These are phyloP conservation scores for Peribatodes rhomboidaria DNA, from an alignment of 2,888 invertebrate genomes.

Conservation along the genomic window DNA sequence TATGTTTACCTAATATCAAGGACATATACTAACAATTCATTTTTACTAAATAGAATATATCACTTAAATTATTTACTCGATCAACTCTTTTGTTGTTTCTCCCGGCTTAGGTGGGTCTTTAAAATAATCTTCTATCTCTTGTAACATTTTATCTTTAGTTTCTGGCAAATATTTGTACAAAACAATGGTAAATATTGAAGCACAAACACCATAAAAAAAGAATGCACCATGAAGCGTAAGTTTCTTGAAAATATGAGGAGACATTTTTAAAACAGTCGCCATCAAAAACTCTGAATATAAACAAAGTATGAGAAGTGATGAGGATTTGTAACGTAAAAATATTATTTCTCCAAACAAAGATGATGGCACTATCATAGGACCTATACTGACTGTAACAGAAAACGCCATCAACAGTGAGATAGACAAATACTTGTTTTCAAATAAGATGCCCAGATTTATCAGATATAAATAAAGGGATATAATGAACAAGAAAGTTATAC, in stretches of 20 bases:
- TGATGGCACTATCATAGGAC: constrained; percentile 68
- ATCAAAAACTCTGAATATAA: constrained; percentile 58
- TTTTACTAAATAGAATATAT: not conserved
- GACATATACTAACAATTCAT: not conserved
- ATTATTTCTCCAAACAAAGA: constrained; percentile 67
- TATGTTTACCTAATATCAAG: not conserved
- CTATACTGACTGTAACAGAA: constrained; percentile 67
- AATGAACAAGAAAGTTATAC: constrained; percentile 60
- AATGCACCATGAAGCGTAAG: constrained; percentile 65
- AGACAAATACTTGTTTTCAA: constrained; percentile 61
- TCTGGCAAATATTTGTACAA: constrained; percentile 62
- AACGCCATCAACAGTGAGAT: constrained; percentile 60
- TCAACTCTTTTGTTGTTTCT: constrained; percentile 50
- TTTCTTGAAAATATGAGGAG: constrained; percentile 60
- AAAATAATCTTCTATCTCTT: constrained; percentile 64
- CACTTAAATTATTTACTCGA: constrained; percentile 35
- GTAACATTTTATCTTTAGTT: constrained; percentile 64
- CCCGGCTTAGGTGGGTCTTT: constrained; percentile 47
- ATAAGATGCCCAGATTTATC: constrained; percentile 51
- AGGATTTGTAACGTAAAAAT: constrained; percentile 62
- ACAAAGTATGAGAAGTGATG: constrained; percentile 57
- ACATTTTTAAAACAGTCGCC: constrained; percentile 62
- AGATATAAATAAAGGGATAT: constrained; percentile 67
- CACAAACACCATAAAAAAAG: constrained; percentile 58
- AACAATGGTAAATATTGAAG: constrained; percentile 57